phyloP scores from a whole-genome alignment of 2,113 vertebrate genomes.

The Pungitius pungitius region DNA sequence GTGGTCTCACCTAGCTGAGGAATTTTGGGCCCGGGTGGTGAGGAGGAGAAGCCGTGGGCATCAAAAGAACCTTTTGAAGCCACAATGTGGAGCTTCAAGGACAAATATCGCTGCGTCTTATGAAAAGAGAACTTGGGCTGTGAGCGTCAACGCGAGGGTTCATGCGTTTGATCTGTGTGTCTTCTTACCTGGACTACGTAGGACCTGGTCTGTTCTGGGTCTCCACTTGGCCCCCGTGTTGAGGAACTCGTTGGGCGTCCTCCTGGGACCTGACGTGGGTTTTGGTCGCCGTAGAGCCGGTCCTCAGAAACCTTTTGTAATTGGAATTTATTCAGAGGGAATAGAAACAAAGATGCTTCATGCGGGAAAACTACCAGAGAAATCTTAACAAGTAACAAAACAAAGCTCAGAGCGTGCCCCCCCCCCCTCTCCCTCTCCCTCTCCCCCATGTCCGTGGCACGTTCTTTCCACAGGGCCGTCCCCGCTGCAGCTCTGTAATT shows the following conservation, averaged over 20 bases:
- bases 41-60: conserved; percentile 15
- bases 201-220: not conserved
- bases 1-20: conserved; percentile 67
- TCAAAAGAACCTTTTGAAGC: not conserved
- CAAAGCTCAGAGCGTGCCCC: not conserved
- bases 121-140: too few species aligned
- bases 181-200: not conserved
- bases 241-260: too few species aligned
- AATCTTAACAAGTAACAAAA: conserved; percentile 23
- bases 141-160: too few species aligned
- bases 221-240: too few species aligned
- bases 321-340: too few species aligned
- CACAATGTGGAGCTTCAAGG: too few species aligned
- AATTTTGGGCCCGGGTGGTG: conserved; percentile 61
- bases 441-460: conserved; percentile 57
- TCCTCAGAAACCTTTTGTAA: too few species aligned
- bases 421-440: conserved; percentile 11
- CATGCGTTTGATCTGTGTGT: not conserved
- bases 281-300: too few species aligned
- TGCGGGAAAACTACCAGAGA: not conserved
- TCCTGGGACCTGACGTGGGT: too few species aligned
- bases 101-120: too few species aligned
- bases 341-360: too few species aligned
- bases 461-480: conserved; percentile 74
- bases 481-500: conserved; percentile 67